Evolutionary conservation across 2,888 invertebrate genomes (phyloP), one percentile per base, ranked within the genome.

Genomic region (Eupelmus urozonus): DNA sequence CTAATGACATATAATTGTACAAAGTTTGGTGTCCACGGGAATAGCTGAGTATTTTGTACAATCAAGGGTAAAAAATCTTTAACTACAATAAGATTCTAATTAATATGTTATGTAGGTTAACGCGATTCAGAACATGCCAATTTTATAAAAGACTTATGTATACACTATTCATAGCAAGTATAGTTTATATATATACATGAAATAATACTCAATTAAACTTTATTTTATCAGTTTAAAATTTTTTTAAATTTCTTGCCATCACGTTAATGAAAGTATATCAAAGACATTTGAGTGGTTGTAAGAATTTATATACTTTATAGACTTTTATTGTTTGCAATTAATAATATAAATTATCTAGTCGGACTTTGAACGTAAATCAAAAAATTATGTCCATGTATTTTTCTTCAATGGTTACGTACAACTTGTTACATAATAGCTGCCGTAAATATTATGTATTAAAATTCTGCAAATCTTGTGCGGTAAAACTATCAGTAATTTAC

Each of bases 11-110:
- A 67, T 11, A 73, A 71, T 81, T 79, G 69, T 76, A 82, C 80
- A 81, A 74, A 79, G 65, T 60, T 83, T 87, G 88, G 89, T 89
- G 89, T 89, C 88, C 89, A 89, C 88, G 84, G 66, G 78, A 83
- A 85, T 87, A 88, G 88, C 88, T 88, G 88, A 88, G 87, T 88
- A 88, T 88, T 87, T 85, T 75, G 63, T 70, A 53, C 45, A 60
- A 62, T 75, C 45, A 23, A 60, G 53, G 49, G 4, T 60, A 69
- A 62, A 73, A 34, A 65, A 65, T 40, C n/a, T 65, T 59, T 63
- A 45, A 27, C 23, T 53, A 62, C 23, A 42, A 69, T 74, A 53
- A 62, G 40, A 62, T 59, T 73, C 25, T 57, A 45, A 57, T 57
- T 73, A 67, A 23, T 45, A 20, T 78, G 51, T 70, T 70, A 77